phyloP scores from a whole-genome alignment of 1,140 invertebrate genomes.

The Micrasema longulum region DNA sequence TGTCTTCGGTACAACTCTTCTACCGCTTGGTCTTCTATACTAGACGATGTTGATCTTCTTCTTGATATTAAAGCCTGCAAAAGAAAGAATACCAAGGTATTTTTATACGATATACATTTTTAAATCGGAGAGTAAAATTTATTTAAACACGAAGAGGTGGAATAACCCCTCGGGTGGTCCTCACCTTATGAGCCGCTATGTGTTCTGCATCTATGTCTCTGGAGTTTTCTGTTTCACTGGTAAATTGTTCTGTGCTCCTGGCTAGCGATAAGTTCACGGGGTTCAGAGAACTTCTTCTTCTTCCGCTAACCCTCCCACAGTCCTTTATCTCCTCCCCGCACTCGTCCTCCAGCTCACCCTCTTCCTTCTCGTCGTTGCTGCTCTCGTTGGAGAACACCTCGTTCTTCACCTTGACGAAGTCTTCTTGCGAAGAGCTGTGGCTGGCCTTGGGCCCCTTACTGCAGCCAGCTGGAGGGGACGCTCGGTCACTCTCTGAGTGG shows the following conservation, averaged over 20 bases:
- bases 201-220: conserved; percentile 55
- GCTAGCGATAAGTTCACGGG: conserved; percentile 82
- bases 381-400: conserved; percentile 68
- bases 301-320: conserved; percentile 67
- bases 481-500: conserved; percentile 65
- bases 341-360: conserved; percentile 63
- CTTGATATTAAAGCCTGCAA: conserved; percentile 61
- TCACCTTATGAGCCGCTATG: conserved; percentile 45
- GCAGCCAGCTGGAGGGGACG: conserved; percentile 63
- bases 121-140: background rate
- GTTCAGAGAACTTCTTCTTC: conserved; percentile 70
- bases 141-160: background rate
- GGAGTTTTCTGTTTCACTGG: conserved; percentile 57
- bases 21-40: conserved; percentile 65
- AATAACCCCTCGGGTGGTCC: background rate
- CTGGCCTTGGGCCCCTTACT: conserved; percentile 56
- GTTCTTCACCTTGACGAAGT: conserved; percentile 63
- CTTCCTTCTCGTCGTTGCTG: conserved; percentile 67
- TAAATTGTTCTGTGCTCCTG: conserved; percentile 57
- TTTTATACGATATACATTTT: too few species aligned
- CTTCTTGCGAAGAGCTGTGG: conserved; percentile 56
- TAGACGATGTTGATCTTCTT: conserved; percentile 66
- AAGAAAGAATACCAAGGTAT: too few species aligned
- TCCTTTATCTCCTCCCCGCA: conserved; percentile 70
- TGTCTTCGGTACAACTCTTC: conserved; percentile 64